Evolutionary conservation across 2,888 invertebrate species (phyloP).

Genomic region (Pterostichus niger): DNA sequence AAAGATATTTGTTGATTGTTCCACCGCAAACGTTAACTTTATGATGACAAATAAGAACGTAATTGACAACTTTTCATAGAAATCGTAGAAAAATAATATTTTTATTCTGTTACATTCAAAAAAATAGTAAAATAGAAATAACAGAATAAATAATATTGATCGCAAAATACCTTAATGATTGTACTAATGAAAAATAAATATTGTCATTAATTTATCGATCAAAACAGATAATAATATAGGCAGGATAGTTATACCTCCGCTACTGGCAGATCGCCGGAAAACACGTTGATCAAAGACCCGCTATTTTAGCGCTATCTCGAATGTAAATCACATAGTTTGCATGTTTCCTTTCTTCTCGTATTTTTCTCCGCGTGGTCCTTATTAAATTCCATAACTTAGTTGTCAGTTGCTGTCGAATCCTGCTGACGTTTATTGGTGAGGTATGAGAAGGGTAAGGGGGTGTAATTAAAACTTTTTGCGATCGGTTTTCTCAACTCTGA

Average conservation of each 20-base stretch:
- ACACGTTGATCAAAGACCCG: slow-evolving; percentile 51
- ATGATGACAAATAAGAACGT: too few relatives aligned
- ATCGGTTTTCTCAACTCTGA: slow-evolving; percentile 1
- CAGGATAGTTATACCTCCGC: neutral
- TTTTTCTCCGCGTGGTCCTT: slow-evolving; percentile 45
- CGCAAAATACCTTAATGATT: too few relatives aligned
- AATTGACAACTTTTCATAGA: too few relatives aligned
- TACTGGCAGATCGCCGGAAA: slow-evolving; percentile 28
- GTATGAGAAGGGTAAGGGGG: neutral
- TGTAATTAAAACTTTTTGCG: slow-evolving; percentile 3
- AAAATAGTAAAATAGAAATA: too few relatives aligned
- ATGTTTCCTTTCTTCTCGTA: slow-evolving; percentile 51
- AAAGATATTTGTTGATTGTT: too few relatives aligned
- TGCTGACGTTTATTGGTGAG: slow-evolving; percentile 1
- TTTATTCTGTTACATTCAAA: too few relatives aligned
- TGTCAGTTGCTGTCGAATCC: slow-evolving; percentile 17
- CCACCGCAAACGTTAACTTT: too few relatives aligned
- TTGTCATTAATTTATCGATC: too few relatives aligned
- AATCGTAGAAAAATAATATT: too few relatives aligned
- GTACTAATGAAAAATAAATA: too few relatives aligned
- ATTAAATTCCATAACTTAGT: slow-evolving; percentile 66
- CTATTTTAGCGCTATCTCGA: slow-evolving; percentile 57
- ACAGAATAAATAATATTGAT: too few relatives aligned
- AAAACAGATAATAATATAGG: too few relatives aligned
- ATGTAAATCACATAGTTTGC: slow-evolving; percentile 66